Evolutionary conservation across 2,888 invertebrate species (phyloP), one percentile per base, ranked within the genome.

Genomic region (Thecophora atra): DNA sequence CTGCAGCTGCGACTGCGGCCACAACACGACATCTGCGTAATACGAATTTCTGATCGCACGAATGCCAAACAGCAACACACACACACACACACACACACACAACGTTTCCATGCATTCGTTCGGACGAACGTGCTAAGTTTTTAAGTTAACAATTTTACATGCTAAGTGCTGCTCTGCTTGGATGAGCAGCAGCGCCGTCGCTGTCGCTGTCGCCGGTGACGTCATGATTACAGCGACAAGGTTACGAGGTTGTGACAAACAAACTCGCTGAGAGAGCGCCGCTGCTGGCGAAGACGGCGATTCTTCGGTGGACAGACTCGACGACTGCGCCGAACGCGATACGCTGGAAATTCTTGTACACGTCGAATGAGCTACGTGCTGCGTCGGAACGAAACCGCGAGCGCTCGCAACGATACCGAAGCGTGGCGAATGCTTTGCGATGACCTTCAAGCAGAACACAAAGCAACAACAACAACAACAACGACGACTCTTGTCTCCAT

Each of bases 71-170:
- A 19, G 47, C 15, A 64, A 47, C 47, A 47, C 58, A 58, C 11
- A 58, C 28, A 26, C 58, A 58, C 58, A 28, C 58, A 58, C 58
- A 24, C 26, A 7, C 24, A 58, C 28, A 28, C 58, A 28, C 26
- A 28, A n/a, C 24, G 8, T 1, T 8, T 58, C 15, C 13, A 58
- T 19, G 3, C 67, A 67, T 56, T 21, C 24, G 5, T 28, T 24
- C 26, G 42, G 26, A 28, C 69, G 51, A 62, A 69, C 60, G 69
- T 69, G 69, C 44, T 69, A 69, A 69, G 47, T 47, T 8, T 69
- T 69, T 62, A 60, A 60, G 69, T 60, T 69, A 69, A 69, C 69
- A 69, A 60, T 60, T 60, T 69, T 69, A 69, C 69, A 69, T 60
- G 69, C 69, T 51, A 60, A 60, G 47, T 30, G 30, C 37, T 52